These are phyloP conservation scores for Tinamus guttatus DNA, from an alignment of 2,113 vertebrate species.

Conservation along the genomic window DNA sequence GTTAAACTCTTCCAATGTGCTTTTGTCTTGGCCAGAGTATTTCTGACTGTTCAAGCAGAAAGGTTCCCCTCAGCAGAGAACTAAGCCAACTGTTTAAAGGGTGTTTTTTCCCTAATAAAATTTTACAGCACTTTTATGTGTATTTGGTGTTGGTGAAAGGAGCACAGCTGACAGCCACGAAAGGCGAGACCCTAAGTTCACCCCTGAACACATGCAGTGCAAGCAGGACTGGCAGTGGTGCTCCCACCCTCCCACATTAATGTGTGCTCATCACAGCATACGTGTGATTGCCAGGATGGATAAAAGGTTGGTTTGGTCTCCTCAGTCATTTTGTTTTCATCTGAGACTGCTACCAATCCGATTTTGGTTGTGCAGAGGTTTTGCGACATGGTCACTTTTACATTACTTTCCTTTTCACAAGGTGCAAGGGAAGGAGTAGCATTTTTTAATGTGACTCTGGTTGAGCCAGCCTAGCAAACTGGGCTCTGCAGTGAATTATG, in stretches of 20 bases:
- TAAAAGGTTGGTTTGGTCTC: background rate
- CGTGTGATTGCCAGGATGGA: background rate
- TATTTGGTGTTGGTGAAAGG: slow-evolving; percentile 30
- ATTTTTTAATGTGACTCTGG: background rate
- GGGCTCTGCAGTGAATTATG: no score
- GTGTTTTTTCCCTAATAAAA: slow-evolving; percentile 65
- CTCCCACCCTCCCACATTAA: accelerated
- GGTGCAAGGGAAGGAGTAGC: background rate
- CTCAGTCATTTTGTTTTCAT: background rate
- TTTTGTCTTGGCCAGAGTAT: background rate
- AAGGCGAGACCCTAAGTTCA: background rate
- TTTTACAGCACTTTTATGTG: background rate
- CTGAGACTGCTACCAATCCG: background rate
- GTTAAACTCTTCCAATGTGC: background rate
- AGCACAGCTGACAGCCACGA: background rate
- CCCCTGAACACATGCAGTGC: background rate
- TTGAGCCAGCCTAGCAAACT: no score
- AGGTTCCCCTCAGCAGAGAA: background rate
- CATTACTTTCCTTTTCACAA: background rate
- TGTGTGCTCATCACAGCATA: background rate
- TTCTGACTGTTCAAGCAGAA: slow-evolving; percentile 18
- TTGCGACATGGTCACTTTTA: background rate
- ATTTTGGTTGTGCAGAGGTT: background rate
- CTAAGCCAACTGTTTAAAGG: slow-evolving; percentile 1
- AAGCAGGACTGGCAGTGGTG: accelerated